Evolutionary conservation across 2,797 vertebrate species (phyloP), one percentile per base, ranked within the genome.

Genomic region (Halcyon smyrnensis): DNA sequence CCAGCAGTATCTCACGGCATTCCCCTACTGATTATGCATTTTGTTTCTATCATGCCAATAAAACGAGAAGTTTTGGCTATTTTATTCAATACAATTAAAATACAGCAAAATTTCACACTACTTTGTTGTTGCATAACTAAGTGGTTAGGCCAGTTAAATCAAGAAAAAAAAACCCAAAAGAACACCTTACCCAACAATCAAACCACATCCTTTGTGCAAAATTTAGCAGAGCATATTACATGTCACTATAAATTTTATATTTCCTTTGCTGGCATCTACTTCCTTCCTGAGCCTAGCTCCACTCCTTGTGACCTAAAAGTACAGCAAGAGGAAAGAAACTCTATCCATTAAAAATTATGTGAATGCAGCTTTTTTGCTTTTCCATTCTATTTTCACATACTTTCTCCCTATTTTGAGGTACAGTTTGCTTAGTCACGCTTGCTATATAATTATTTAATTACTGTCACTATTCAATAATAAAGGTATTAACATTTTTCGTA

Each of bases 321-420:
- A 46, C 10, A 41, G 45, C 28, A 81, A 39, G 10, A 70, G 14
- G 25, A 34, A 84, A 48, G 16, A 51, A 87, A 60, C 11, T 45
- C 18, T 34, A 6, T 39, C 28, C 7, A 11, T 53, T 73, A 54
- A 69, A 86, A 84, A 32, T n/a, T 0, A 28, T 1, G 0, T n/a
- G 5, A 84, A 25, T 62, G 11, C 20, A 48, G 24, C 4, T 64
- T 71, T 62, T 62, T 60, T 34, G 2, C 6, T 20, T 90, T 82
- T 84, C 16, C 6, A 3, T 62, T 23, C 9, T 4, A 1, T 76
- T 80, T 89, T 64, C 15, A 43, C 11, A 30, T 3, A 12, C 15
- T 39, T 89, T 60, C 11, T 75, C 6, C 8, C n/a, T 78, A 5
- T 84, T 91, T 86, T 50, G 34, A 12, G 3, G 2, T 45, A 20